Base-by-base conservation (phyloP, 2,113 vertebrate genomes). In the Pogona vitticeps region DNA sequence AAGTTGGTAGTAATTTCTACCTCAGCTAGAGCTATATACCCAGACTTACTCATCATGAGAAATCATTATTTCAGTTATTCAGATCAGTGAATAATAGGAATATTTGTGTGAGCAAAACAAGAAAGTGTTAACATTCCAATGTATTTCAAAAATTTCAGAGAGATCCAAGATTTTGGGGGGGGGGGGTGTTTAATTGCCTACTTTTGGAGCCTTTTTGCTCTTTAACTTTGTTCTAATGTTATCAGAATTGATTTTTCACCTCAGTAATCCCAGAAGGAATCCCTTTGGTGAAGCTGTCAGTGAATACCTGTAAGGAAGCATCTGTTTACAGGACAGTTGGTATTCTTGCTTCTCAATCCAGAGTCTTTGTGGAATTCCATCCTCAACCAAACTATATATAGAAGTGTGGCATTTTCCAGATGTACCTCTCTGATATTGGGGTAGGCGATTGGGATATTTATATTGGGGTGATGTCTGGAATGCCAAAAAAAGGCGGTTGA, bases 211-310 rank as follows among this genome's bases (percentile, higher is more conserved):
- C 86, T 77, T 91, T 94, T 91, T 92, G 71, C 88, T 93, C 93
- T 96, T 96, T 94, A 95, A 94, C 95, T 96, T 95, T 94, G 94
- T 92, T 95, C 94, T 95, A 96, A 95, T 96, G 94, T 95, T 96
- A 96, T 94, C 93, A 91, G 92, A 96, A 97, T 96, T 94, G 95
- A 96, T 96, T 95, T 96, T 94, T 93, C 89, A 93, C 95, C 93
- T 94, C 86, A 94, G 91, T 89, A 88, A 90, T 96, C 95, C 95
- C 95, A 93, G 84, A 96, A 94, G 94, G 95, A 95, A 95, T 92
- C 91, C 95, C 94, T 95, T 94, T 92, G 95, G 93, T 92, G 93
- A 95, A 91, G 93, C 84, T 96, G 93, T 96, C 94, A 15, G 93
- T 93, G 84, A 92, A 87, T 95, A 95, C 89, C 82, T 94, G 83